A percentile compares a stretch with the other conserved stretches of the same genome.
Conservation (phyloP, 2,797 vertebrate species). For the Stomatorhinus walkeri region DNA sequence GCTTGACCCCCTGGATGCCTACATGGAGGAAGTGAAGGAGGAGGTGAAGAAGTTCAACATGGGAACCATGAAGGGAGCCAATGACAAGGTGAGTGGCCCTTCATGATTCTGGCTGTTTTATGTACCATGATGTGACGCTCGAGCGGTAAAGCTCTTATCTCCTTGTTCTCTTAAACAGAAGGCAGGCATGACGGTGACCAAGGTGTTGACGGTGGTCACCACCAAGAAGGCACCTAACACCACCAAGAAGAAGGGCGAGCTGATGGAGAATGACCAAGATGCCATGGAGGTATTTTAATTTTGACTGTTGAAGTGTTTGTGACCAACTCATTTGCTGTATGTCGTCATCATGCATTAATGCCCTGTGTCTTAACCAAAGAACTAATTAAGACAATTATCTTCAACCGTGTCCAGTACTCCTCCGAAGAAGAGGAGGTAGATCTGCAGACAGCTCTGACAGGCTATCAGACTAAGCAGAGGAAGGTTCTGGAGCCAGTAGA, state of each 20-base stretch:
- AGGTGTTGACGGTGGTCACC: slow-evolving; percentile 88
- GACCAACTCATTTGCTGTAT: background rate
- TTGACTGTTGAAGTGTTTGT: background rate
- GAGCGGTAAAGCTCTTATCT: background rate
- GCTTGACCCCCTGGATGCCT: slow-evolving; percentile 89
- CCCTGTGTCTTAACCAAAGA: background rate
- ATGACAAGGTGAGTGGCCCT: slow-evolving; percentile 75
- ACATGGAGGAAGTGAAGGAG: slow-evolving; percentile 98
- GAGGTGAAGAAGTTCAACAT: slow-evolving; percentile 99
- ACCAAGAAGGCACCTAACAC: slow-evolving; percentile 82
- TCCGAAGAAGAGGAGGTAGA: slow-evolving; percentile 98
- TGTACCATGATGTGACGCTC: background rate
- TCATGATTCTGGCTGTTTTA: background rate
- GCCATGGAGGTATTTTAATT: slow-evolving; percentile 83
- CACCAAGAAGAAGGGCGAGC: slow-evolving; percentile 95
- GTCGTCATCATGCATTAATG: background rate
- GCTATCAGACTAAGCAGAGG: slow-evolving; percentile 96
- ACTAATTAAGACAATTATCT: background rate
- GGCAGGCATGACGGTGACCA: slow-evolving; percentile 82
- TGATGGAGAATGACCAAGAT: slow-evolving; percentile 99
- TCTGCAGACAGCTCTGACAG: slow-evolving; percentile 90
- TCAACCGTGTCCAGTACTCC: slow-evolving; percentile 72
- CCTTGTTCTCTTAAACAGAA: slow-evolving; percentile 58
- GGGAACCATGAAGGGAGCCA: slow-evolving; percentile 81
- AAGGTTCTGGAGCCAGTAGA: slow-evolving; percentile 95